Evolutionary conservation across 2,113 vertebrate genomes (phyloP), one percentile per base, ranked within the genome.

Genomic region (Romanogobio albipinnatus): DNA sequence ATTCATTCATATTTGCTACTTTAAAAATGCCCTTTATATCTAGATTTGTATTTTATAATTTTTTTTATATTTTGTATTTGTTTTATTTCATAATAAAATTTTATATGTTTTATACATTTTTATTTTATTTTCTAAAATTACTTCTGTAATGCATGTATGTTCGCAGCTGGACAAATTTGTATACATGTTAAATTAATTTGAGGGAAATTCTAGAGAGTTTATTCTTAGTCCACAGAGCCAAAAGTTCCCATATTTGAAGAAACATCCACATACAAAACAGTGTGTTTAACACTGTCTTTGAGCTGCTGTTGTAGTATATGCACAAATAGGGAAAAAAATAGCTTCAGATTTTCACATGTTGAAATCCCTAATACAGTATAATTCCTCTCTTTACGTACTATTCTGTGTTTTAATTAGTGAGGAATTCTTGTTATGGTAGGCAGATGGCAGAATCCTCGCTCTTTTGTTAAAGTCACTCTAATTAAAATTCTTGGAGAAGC

Each of bases 401-500:
- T 90, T 93, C 88, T 85, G 92, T 95, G 91, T 95, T 95, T 96
- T 97, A 97, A 97, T 97, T 96, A 97, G 93, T 91, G 93, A 92
- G 91, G 93, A 91, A 94, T 95, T 90, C 92, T 96, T 91, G 93
- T 93, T 95, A 94, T 93, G 93, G 91, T 91, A 95, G 95, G 95
- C 95, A 97, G 95, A 94, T 95, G 96, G 94, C 92, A 94, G 92
- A 95, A 93, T 95, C 93, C 95, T 93, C 94, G 90, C 90, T 95
- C 88, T 90, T 94, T 94, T 95, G 93, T 95, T 96, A 93, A 95
- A 97, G 94, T 95, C 94, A 94, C 95, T 92, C 93, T 97, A 97
- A 97, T 98, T 98, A 96, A 96, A 93, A 96, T 97, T 97, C 93
- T 91, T 87, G 43, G 92, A 95, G 92, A 92, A 95, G 92, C 92